Base-by-base conservation (phyloP, 2,888 invertebrate species). In the Hydropsyche betteni region DNA sequence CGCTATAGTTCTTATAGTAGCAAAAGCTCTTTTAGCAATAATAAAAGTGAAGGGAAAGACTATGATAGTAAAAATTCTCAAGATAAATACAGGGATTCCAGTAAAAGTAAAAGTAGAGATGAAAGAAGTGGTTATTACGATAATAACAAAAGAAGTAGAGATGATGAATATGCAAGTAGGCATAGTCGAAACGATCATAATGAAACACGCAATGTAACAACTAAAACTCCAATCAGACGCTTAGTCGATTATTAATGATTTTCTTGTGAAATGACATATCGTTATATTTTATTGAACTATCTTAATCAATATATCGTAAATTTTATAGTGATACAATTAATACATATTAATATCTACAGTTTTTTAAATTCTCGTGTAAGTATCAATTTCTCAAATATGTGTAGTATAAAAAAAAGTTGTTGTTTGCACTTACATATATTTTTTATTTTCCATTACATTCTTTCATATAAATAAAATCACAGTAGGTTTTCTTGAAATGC, bases 181-280 rank as follows among this genome's bases (percentile, higher is more conserved):
- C 69, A 69, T n/a, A 44, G 61, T 6, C 10, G 58, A 38, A 33
- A 12, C 4, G 64, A 64, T 12, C 24, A 6, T 64, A 24, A 64
- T n/a, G 70, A 50, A 33, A 53, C 52, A 8, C 12, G 16, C 12
- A 70, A n/a, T 50, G 58, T 55, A 36, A 34, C 44, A 36, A 61
- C 36, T 3, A 72, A 38, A 58, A 14, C 38, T 4, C 72, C 72
- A 3, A 61, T 72, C 10, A 72, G 52, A 34, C 55, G 72, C 7
- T 61, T 72, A 44, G 72, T 72, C 10, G 72, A 72, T 72, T 72
- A 72, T 58, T 72, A 58, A 72, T n/a, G 2, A 33, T 14, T 33
- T 12, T 44, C 64, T 64, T 55, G 7, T 55, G 5, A 16, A 55
- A 16, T 6, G 6, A 55, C 24, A 55, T 55, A 55, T 55, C 14